phyloP scores from a whole-genome alignment of 2,797 vertebrate species.

The Valencia hispanica region DNA sequence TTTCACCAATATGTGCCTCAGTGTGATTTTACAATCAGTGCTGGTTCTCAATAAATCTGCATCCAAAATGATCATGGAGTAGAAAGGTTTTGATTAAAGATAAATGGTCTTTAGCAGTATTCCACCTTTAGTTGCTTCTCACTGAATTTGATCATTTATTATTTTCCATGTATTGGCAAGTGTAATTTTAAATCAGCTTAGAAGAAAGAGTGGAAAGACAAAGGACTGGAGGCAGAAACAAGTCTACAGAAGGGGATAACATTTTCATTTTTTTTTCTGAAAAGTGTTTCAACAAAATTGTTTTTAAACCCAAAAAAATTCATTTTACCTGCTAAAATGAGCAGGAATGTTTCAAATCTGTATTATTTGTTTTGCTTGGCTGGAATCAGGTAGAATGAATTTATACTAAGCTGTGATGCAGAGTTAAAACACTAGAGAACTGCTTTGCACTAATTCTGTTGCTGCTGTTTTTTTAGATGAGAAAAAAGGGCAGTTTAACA shows the following conservation, averaged over 20 bases:
- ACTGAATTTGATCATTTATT: not conserved
- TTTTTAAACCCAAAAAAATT: not conserved
- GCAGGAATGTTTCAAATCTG: not conserved
- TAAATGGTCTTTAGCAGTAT: not conserved
- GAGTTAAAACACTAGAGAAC: not conserved
- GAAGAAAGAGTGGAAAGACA: not conserved
- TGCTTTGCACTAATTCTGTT: too few relatives aligned
- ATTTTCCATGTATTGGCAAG: not conserved
- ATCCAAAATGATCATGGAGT: not conserved
- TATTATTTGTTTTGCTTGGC: not conserved
- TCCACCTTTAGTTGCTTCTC: not conserved
- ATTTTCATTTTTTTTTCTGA: not conserved
- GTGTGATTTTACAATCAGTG: not conserved
- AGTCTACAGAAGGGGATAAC: not conserved
- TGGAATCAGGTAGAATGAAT: not conserved
- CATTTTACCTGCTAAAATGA: not conserved
- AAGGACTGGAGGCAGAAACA: not conserved
- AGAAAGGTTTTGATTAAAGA: not conserved
- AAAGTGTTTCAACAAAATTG: not conserved
- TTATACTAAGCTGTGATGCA: not conserved
- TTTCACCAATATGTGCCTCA: slow-evolving; percentile 23
- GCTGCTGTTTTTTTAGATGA: too few relatives aligned
- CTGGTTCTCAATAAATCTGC: not conserved
- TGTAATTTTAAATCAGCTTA: not conserved
- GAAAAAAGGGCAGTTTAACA: not conserved